Evolutionary conservation across 2,888 invertebrate genomes (phyloP).

Genomic region (Arrhopalites spinosus): DNA sequence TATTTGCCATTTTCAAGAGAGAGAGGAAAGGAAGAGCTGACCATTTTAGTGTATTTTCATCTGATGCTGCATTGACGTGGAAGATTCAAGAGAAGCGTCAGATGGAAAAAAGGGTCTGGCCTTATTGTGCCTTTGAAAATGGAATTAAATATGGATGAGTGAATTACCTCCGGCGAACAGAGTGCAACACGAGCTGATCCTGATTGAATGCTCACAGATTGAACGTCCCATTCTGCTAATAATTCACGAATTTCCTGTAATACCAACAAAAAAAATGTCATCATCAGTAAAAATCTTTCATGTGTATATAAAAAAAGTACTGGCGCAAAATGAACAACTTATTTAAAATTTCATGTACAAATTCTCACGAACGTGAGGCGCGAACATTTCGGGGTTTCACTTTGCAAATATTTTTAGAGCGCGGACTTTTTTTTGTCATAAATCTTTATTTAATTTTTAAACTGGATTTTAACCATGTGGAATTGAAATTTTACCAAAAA

Average conservation of each 20-base stretch:
- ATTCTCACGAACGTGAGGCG: too few relatives aligned
- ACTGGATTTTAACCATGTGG: too few relatives aligned
- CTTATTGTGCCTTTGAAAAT: too few relatives aligned
- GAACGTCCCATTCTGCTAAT: constrained; percentile 58
- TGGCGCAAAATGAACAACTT: too few relatives aligned
- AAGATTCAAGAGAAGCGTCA: constrained; percentile 11
- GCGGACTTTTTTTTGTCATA: too few relatives aligned
- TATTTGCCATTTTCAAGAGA: not conserved
- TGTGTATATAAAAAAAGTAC: not conserved
- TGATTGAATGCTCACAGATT: constrained; percentile 58
- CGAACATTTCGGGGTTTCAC: too few relatives aligned
- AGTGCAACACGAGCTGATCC: constrained; percentile 58
- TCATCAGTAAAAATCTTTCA: not conserved
- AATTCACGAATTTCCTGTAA: constrained; percentile 59
- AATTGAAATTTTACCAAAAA: too few relatives aligned
- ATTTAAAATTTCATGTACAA: too few relatives aligned
- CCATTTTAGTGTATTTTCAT: not conserved
- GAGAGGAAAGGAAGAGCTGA: not conserved
- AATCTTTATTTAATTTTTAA: too few relatives aligned
- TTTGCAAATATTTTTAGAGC: too few relatives aligned
- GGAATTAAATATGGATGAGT: constrained; percentile 33
- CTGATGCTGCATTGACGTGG: constrained; percentile 12
- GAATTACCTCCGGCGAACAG: constrained; percentile 58
- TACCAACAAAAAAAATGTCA: constrained; percentile 43
- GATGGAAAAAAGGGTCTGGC: not conserved